Percentiles rank a stretch among this genome's conserved stretches.
These are phyloP conservation scores for Tenthredo notha DNA, from an alignment of 2,888 invertebrate genomes.

Conservation along the genomic window DNA sequence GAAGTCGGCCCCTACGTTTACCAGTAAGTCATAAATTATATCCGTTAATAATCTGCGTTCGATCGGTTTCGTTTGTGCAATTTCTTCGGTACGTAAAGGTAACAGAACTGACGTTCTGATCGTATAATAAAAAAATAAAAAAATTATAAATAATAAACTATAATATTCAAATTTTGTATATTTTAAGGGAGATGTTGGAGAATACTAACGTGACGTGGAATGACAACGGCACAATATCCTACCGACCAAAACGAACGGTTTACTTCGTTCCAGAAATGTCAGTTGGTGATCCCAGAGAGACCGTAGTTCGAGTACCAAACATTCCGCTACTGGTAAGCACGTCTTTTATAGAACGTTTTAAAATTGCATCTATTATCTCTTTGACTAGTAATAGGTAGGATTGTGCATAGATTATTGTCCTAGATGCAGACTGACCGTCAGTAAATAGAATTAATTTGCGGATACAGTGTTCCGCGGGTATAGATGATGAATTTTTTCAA, in stretches of 20 bases:
- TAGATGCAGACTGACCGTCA: not conserved
- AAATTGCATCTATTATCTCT: constrained; percentile 45
- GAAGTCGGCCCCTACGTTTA: constrained; percentile 92
- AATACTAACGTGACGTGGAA: constrained; percentile 85
- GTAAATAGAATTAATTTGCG: not conserved
- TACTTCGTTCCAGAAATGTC: constrained; percentile 84
- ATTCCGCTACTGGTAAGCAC: constrained; percentile 85
- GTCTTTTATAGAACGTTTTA: constrained; percentile 35
- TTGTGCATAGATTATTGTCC: constrained; percentile 21
- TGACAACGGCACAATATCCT: constrained; percentile 84
- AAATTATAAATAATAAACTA: constrained; percentile 27
- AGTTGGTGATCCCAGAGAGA: constrained; percentile 82
- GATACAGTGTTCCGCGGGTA: constrained; percentile 43
- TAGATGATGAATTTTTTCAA: constrained; percentile 31
- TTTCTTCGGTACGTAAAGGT: not conserved
- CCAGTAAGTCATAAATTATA: constrained; percentile 81
- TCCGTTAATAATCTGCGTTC: not conserved
- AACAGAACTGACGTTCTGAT: not conserved
- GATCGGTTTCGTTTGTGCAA: not conserved
- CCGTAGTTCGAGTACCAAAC: constrained; percentile 84
- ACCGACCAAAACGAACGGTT: constrained; percentile 82
- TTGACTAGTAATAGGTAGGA: not conserved
- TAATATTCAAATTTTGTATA: not conserved
- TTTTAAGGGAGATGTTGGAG: constrained; percentile 83
- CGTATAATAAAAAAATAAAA: constrained; percentile 13